These are phyloP conservation scores for Sphenodon punctatus DNA, from an alignment of 2,797 vertebrate species.

Conservation along the genomic window DNA sequence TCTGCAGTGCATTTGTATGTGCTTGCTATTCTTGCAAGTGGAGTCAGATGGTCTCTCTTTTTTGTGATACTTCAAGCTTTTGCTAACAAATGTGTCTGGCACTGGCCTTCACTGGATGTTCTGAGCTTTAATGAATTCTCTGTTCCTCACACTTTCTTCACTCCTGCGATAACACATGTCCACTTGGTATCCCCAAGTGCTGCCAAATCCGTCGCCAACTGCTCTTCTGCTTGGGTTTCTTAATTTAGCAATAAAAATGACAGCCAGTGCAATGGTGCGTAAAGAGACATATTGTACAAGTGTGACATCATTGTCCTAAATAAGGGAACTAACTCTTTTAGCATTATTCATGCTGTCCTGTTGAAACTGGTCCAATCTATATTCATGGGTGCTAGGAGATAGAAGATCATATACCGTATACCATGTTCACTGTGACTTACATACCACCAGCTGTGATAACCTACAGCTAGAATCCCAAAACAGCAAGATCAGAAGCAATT, in stretches of 20 bases:
- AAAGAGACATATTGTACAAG: not conserved
- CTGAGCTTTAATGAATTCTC: not conserved
- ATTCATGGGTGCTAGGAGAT: not conserved
- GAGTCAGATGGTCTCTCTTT: accelerated
- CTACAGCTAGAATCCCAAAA: not conserved
- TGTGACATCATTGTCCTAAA: not conserved
- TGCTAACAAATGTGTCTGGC: not conserved
- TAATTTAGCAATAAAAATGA: not conserved
- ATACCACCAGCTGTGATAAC: not conserved
- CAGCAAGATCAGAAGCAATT: not conserved
- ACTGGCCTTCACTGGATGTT: accelerated
- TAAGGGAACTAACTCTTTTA: not conserved
- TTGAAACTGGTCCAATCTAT: not conserved
- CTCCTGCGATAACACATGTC: not conserved
- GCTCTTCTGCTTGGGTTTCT: not conserved
- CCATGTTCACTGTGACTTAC: no score
- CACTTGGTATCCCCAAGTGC: not conserved
- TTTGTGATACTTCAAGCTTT: not conserved
- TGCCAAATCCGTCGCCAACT: not conserved
- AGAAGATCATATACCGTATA: not conserved
- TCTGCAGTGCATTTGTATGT: not conserved
- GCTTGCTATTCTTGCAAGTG: not conserved
- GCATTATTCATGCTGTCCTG: not conserved
- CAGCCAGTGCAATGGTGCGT: not conserved
- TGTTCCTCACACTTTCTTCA: not conserved